Conservation (phyloP, 2,113 vertebrate genomes). For the Ageneiosus marmoratus region DNA sequence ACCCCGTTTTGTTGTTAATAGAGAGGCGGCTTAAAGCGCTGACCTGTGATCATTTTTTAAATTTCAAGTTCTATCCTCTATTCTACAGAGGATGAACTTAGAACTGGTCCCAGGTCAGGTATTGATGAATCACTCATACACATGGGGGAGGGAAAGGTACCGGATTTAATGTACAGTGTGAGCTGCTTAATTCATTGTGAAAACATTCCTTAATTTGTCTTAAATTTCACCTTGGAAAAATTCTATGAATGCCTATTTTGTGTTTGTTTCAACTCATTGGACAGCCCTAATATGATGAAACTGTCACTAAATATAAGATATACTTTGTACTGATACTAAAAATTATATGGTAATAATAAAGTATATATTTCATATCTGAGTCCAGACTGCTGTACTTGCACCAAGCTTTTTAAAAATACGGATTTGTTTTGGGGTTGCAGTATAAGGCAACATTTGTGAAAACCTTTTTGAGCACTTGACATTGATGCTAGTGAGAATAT, state of each 20-base stretch:
- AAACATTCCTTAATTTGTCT: constrained; percentile 48
- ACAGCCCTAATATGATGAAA: constrained; percentile 55
- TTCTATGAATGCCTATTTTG: background rate
- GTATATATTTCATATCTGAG: constrained; percentile 70
- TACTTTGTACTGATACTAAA: constrained; percentile 71
- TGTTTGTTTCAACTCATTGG: constrained; percentile 49
- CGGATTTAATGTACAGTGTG: constrained; percentile 33
- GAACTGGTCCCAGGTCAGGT: constrained; percentile 29
- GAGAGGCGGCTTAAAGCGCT: background rate
- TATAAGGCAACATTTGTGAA: background rate
- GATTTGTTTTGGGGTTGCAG: background rate
- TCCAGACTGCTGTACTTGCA: constrained; percentile 57
- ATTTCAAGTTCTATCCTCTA: constrained; percentile 13
- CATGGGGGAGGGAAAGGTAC: background rate
- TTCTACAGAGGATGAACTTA: constrained; percentile 21
- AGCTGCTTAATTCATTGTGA: constrained; percentile 33
- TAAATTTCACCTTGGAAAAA: background rate
- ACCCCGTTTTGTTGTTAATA: background rate
- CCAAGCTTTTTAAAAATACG: background rate
- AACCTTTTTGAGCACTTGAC: background rate
- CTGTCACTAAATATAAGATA: constrained; percentile 58
- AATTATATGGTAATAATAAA: constrained; percentile 74
- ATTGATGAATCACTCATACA: background rate
- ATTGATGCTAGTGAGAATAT: background rate
- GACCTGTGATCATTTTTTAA: constrained; percentile 22